Percentiles rank a stretch among this genome's conserved stretches.
Evolutionary conservation across 2,888 invertebrate species (phyloP).

Genomic region (Didymodactylos carnosus): DNA sequence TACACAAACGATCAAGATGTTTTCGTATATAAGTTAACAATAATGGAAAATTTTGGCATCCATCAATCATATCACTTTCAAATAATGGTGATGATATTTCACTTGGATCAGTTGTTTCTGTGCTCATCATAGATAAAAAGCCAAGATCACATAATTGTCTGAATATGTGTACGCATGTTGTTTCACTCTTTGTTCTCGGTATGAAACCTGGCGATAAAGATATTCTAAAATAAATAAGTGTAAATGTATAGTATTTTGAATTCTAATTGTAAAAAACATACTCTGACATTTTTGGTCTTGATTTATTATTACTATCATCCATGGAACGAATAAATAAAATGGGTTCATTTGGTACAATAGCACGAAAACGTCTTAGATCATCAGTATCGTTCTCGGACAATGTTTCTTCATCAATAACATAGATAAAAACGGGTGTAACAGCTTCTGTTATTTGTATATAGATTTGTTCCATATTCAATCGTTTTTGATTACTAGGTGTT

Average conservation of each 20-base stretch:
- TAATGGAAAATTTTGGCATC: not conserved
- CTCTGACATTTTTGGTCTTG: no score
- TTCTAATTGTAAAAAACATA: no score
- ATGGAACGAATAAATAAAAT: not conserved
- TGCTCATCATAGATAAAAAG: not conserved
- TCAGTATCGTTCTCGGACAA: not conserved
- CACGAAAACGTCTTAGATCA: not conserved
- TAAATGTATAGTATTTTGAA: no score
- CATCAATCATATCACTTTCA: not conserved
- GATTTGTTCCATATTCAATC: not conserved
- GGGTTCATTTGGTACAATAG: not conserved
- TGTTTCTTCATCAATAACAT: not conserved
- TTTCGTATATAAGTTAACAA: not conserved
- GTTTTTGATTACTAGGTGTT: not conserved
- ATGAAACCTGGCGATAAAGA: no score
- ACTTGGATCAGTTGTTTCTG: not conserved
- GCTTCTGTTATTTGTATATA: not conserved
- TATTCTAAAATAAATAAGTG: no score
- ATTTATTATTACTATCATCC: no score
- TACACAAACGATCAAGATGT: not conserved
- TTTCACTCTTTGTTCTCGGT: no score
- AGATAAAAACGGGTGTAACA: not conserved
- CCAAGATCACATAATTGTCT: not conserved
- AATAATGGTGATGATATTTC: not conserved
- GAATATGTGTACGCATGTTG: not conserved